Evolutionary conservation across 1,140 invertebrate species (phyloP).

Genomic region (Tyrophagus putrescentiae): DNA sequence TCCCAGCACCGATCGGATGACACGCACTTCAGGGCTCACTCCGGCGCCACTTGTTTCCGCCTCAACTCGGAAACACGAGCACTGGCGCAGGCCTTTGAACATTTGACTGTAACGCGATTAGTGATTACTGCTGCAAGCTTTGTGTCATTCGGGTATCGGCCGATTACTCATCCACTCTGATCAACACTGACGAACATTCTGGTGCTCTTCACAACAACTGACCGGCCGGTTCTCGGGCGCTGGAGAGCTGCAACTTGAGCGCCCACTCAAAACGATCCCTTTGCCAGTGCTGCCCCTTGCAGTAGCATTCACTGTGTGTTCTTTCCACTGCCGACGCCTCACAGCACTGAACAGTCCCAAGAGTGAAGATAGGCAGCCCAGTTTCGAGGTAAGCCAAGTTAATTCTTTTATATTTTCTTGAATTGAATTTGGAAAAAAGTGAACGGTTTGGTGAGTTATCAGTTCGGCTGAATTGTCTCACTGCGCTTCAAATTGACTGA

Average conservation of each 20-base stretch:
- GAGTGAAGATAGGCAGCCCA: background rate
- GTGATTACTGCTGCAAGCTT: no score
- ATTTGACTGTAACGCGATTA: no score
- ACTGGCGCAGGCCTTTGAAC: no score
- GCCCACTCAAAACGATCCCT: no score
- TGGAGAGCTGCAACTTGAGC: background rate
- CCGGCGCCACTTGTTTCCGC: no score
- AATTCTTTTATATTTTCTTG: slow-evolving; percentile 10
- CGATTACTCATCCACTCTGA: no score
- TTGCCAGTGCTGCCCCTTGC: no score
- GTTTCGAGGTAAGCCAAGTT: background rate
- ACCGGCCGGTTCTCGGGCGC: background rate
- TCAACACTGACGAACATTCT: no score
- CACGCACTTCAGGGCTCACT: background rate
- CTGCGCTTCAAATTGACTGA: background rate
- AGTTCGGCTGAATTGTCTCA: background rate
- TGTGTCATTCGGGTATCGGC: no score
- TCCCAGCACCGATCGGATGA: background rate
- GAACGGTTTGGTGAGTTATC: slow-evolving; percentile 8
- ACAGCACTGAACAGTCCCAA: background rate
- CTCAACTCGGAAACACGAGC: no score
- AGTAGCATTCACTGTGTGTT: no score
- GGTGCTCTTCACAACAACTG: background rate
- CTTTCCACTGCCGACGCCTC: no score
- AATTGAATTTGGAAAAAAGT: background rate